These are phyloP conservation scores for Notodonta ziczac DNA, from an alignment of 2,888 invertebrate genomes.

Conservation along the genomic window DNA sequence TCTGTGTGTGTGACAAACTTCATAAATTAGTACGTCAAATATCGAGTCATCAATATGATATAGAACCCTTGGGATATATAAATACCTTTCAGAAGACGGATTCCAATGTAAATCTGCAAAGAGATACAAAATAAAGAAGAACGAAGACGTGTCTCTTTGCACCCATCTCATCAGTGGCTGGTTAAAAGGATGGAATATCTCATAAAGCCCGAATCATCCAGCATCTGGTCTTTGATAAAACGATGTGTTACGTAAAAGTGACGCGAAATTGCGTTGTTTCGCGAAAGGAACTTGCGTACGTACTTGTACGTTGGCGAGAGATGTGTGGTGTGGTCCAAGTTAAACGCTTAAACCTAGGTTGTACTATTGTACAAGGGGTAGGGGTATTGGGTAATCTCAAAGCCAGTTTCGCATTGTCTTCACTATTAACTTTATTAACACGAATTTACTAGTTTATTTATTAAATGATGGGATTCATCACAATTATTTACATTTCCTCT, in stretches of 20 bases:
- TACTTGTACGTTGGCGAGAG: constrained; percentile 41
- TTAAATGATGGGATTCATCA: too few relatives aligned
- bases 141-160: constrained; percentile 24
- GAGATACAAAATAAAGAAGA: constrained; percentile 15
- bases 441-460: too few relatives aligned
- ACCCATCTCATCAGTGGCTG: constrained; percentile 32
- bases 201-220: constrained; percentile 52
- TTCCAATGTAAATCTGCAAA: background rate
- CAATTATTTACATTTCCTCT: too few relatives aligned
- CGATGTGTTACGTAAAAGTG: constrained; percentile 59
- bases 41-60: too few relatives aligned
- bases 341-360: background rate
- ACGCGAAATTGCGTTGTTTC: constrained; percentile 67
- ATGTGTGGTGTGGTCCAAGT: constrained; percentile 32
- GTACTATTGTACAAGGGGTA: too few relatives aligned
- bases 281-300: constrained; percentile 54
- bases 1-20: too few relatives aligned
- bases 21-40: too few relatives aligned
- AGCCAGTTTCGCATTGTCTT: too few relatives aligned
- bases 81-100: too few relatives aligned
- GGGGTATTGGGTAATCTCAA: too few relatives aligned
- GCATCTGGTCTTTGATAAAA: constrained; percentile 57
- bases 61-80: too few relatives aligned
- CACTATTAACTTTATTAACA: too few relatives aligned
- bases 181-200: constrained; percentile 52